Evolutionary conservation across 2,797 vertebrate genomes (phyloP).

Genomic region (Cuculus canorus): DNA sequence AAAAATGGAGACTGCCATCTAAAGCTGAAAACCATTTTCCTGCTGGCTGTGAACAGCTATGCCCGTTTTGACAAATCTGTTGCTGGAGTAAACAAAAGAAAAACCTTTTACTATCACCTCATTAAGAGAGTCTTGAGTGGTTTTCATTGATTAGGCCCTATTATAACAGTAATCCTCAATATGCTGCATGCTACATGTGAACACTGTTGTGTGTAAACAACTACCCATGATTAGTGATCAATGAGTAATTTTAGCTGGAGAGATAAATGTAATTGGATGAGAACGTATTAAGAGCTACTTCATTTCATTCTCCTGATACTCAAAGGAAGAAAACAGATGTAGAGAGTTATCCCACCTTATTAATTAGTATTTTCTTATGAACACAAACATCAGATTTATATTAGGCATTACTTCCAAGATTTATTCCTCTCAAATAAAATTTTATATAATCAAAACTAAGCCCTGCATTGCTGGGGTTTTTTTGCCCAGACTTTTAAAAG

Average conservation of each 20-base stretch:
- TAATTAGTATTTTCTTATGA: constrained; percentile 33
- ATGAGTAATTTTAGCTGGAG: constrained; percentile 72
- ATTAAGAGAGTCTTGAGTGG: constrained; percentile 62
- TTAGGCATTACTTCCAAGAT: background rate
- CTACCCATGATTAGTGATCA: constrained; percentile 75
- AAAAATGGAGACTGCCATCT: constrained; percentile 49
- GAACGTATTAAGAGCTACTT: constrained; percentile 58
- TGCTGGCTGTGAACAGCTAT: constrained; percentile 60
- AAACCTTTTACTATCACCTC: constrained; percentile 63
- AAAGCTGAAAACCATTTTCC: constrained; percentile 54
- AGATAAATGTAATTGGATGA: constrained; percentile 62
- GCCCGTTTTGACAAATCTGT: constrained; percentile 65
- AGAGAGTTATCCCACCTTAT: constrained; percentile 47
- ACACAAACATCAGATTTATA: background rate
- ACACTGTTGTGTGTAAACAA: constrained; percentile 73
- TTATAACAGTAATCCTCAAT: constrained; percentile 68
- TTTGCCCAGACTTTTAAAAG: background rate
- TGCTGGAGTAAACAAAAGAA: constrained; percentile 57
- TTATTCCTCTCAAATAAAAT: background rate
- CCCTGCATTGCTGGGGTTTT: background rate
- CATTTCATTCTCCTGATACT: constrained; percentile 57
- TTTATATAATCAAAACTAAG: background rate
- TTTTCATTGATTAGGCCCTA: constrained; percentile 76
- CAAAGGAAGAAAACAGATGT: background rate
- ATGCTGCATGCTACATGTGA: constrained; percentile 46